Evolutionary conservation across 2,113 vertebrate genomes (phyloP).

Genomic region (Eudyptes chrysolophus): DNA sequence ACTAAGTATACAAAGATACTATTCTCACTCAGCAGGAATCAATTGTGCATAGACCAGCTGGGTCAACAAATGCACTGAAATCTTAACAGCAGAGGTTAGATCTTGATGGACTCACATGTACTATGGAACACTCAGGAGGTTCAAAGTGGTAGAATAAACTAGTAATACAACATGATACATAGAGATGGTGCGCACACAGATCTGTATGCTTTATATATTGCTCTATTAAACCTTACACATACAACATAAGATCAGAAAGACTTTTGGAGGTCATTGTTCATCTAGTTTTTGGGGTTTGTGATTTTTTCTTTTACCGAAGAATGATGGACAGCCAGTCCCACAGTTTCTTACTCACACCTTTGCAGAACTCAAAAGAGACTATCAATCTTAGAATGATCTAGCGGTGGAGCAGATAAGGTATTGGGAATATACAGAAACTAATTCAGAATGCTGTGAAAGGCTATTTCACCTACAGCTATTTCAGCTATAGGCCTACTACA

Average conservation of each 20-base stretch:
- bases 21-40: neutral
- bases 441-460: neutral
- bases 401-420: neutral
- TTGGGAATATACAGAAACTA: neutral
- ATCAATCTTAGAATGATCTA: neutral
- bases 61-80: neutral
- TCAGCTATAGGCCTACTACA: neutral
- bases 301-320: neutral
- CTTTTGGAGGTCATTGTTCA: neutral
- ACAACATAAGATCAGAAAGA: neutral
- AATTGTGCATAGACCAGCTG: neutral
- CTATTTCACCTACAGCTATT: neutral
- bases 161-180: neutral
- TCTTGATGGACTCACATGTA: neutral
- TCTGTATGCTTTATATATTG: neutral
- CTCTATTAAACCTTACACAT: neutral
- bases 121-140: neutral
- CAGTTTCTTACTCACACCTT: neutral
- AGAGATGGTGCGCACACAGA: neutral
- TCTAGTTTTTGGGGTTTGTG: neutral
- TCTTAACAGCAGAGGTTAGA: neutral
- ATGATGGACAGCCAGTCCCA: neutral
- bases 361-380: neutral
- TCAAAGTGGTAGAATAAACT: neutral
- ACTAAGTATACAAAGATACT: neutral